phyloP scores from a whole-genome alignment of 2,797 vertebrate genomes.

The Myripristis murdjan region DNA sequence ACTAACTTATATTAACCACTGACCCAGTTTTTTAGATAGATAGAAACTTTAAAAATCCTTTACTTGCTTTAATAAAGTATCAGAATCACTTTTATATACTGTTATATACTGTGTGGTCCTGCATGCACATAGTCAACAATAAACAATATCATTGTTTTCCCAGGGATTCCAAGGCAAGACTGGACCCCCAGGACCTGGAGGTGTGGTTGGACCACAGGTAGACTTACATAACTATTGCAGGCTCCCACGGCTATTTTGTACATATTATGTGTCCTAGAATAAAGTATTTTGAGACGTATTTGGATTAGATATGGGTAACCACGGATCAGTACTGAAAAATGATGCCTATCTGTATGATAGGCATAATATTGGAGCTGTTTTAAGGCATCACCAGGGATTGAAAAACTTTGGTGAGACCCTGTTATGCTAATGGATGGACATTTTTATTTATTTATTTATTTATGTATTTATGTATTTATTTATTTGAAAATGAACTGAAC shows the following conservation, averaged over 20 bases:
- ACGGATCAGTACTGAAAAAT: conserved; percentile 8
- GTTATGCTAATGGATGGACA: too few relatives aligned
- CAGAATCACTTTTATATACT: too few relatives aligned
- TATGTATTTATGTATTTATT: too few relatives aligned
- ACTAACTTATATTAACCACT: not conserved
- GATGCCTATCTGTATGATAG: too few relatives aligned
- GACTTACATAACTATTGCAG: not conserved
- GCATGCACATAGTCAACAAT: not conserved
- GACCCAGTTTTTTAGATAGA: too few relatives aligned
- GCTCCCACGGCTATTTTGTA: not conserved
- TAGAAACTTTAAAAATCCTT: too few relatives aligned
- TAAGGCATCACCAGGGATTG: conserved; percentile 12
- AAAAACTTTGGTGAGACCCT: not conserved
- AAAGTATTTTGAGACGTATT: not conserved
- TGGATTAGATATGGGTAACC: not conserved
- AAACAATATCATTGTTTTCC: conserved; percentile 28
- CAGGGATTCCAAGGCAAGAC: conserved; percentile 99
- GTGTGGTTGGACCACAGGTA: conserved; percentile 98
- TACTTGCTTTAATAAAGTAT: too few relatives aligned
- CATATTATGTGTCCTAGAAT: conserved; percentile 2
- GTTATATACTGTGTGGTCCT: conserved; percentile 1
- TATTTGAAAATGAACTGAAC: conserved; percentile 10
- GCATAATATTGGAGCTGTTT: not conserved
- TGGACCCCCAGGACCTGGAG: conserved; percentile 96
- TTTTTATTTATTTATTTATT: too few relatives aligned